Conservation (phyloP, 2,113 vertebrate genomes). For the Bombycilla garrulus region DNA sequence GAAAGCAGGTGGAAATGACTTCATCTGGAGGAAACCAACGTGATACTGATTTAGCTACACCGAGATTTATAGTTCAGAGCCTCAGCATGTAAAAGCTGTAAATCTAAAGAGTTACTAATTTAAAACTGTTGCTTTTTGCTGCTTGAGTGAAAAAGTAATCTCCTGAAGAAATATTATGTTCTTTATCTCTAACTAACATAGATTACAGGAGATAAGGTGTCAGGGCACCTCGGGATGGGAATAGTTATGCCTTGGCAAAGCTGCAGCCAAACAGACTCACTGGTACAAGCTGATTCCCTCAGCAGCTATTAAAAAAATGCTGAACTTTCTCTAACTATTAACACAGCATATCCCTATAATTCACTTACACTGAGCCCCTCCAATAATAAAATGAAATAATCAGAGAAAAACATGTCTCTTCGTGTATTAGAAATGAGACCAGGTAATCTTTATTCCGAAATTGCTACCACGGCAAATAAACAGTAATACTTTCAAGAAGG, state of each 20-base stretch:
- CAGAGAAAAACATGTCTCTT: background rate
- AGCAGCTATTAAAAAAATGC: constrained; percentile 5
- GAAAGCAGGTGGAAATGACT: background rate
- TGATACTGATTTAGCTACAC: background rate
- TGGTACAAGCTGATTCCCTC: background rate
- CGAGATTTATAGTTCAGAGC: background rate
- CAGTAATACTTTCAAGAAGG: background rate
- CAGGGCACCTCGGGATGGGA: background rate
- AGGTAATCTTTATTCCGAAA: constrained; percentile 31
- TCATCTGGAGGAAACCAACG: background rate
- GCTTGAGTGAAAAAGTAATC: background rate
- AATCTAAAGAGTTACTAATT: constrained; percentile 15
- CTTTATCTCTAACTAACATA: background rate
- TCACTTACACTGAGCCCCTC: background rate
- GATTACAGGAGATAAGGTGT: background rate
- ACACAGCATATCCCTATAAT: background rate
- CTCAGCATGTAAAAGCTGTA: background rate
- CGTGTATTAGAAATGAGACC: background rate
- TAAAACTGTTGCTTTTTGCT: background rate
- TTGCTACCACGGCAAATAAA: background rate
- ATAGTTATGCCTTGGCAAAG: background rate
- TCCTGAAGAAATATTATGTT: background rate
- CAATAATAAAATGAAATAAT: background rate
- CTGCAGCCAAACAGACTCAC: background rate
- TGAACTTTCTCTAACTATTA: background rate